phyloP scores from a whole-genome alignment of 2,888 invertebrate species.

The Opisthograptis luteolata region DNA sequence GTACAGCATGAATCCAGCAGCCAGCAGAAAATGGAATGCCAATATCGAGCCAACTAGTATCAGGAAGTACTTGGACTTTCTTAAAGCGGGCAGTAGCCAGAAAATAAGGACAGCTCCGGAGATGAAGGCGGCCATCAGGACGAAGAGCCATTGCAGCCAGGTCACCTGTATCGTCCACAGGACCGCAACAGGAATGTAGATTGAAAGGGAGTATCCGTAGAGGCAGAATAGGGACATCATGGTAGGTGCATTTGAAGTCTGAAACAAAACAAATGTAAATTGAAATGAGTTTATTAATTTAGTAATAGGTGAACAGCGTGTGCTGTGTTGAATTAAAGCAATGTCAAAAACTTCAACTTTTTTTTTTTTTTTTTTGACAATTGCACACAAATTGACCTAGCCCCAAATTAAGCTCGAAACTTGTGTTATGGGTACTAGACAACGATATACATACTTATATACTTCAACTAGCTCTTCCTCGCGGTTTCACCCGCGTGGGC shows the following conservation, averaged over 20 bases:
- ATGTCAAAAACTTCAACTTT: too few species aligned
- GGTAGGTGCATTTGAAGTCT: constrained; percentile 84
- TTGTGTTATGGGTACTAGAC: too few species aligned
- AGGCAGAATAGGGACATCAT: constrained; percentile 95
- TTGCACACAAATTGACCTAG: too few species aligned
- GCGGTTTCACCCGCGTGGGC: too few species aligned
- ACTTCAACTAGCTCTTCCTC: too few species aligned
- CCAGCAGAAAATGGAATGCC: constrained; percentile 91
- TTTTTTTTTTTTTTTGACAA: too few species aligned
- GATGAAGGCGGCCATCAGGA: constrained; percentile 90
- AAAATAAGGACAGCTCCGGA: constrained; percentile 94
- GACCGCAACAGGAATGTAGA: constrained; percentile 96
- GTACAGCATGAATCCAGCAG: constrained; percentile 93
- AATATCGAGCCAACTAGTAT: constrained; percentile 85
- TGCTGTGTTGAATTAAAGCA: background rate
- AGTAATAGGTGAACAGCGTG: background rate
- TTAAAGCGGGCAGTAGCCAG: constrained; percentile 91
- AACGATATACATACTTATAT: too few species aligned
- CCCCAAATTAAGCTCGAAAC: too few species aligned
- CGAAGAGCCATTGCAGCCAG: constrained; percentile 95
- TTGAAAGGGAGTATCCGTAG: constrained; percentile 97
- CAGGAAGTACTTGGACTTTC: constrained; percentile 83
- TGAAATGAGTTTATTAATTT: background rate
- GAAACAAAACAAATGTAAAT: constrained; percentile 32
- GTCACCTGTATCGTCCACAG: constrained; percentile 94